Evolutionary conservation across 2,797 vertebrate species (phyloP).

Genomic region (Spheniscus humboldti): DNA sequence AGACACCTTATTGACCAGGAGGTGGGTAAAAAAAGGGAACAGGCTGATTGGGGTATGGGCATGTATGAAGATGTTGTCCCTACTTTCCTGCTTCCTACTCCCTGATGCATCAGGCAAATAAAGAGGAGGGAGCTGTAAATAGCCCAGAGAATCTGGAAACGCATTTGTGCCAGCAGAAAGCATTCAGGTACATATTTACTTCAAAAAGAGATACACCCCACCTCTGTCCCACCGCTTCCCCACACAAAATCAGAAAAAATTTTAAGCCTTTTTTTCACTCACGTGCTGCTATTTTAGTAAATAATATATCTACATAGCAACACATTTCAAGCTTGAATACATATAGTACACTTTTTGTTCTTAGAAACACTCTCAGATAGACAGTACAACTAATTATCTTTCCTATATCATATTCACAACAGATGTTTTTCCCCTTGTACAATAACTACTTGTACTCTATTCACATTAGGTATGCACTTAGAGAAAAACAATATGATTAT

Average conservation of each 20-base stretch:
- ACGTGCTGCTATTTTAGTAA: background rate
- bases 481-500: background rate
- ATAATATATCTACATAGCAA: conserved; percentile 13
- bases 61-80: background rate
- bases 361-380: background rate
- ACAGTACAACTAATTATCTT: background rate
- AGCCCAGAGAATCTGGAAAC: background rate
- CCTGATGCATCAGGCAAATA: background rate
- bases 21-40: background rate
- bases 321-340: background rate
- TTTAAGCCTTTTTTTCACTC: background rate
- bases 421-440: background rate
- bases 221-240: rapidly evolving
- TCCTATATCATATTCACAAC: background rate
- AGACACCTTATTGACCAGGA: background rate
- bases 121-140: background rate
- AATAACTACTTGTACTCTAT: background rate
- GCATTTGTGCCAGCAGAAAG: background rate
- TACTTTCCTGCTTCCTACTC: background rate
- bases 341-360: background rate
- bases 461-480: background rate
- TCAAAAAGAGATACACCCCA: background rate
- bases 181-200: background rate
- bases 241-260: background rate
- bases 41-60: background rate